Conservation (phyloP, 92 coral and sea anemone genomes). For the Micromussa lordhowensis region DNA sequence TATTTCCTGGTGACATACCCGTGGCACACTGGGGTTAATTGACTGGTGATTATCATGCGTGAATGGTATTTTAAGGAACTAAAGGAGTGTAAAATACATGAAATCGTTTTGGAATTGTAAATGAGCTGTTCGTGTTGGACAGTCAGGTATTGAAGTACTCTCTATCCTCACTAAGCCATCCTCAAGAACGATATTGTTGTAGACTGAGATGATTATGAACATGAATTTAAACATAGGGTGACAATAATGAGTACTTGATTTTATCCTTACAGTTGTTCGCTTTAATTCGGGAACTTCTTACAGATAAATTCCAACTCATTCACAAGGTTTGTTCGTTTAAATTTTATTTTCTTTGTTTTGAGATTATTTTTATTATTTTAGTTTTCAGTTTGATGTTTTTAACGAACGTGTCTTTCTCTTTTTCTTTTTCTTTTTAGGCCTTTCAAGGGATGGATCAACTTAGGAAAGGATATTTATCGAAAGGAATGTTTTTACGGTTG, state of each 20-base stretch:
- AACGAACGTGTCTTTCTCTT: not conserved
- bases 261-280: conserved; percentile 62
- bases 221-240: not conserved
- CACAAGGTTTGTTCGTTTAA: conserved; percentile 64
- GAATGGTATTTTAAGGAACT: too few species aligned
- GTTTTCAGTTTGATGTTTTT: not conserved
- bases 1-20: not conserved
- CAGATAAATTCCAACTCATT: conserved; percentile 77
- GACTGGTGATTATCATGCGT: too few species aligned
- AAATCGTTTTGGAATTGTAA: too few species aligned
- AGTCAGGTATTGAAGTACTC: too few species aligned
- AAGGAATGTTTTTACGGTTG: conserved; percentile 73
- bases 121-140: too few species aligned
- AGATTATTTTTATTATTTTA: not conserved
- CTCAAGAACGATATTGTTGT: not conserved
- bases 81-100: too few species aligned
- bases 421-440: conserved; percentile 46
- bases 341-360: not conserved
- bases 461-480: conserved; percentile 73
- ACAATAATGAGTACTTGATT: not conserved
- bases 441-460: conserved; percentile 77
- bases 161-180: too few species aligned
- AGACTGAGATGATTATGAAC: not conserved
- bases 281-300: conserved; percentile 72
- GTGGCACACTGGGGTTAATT: too few species aligned